Base-by-base conservation (phyloP, 2,888 invertebrate species). In the Bombyx huttoni region DNA sequence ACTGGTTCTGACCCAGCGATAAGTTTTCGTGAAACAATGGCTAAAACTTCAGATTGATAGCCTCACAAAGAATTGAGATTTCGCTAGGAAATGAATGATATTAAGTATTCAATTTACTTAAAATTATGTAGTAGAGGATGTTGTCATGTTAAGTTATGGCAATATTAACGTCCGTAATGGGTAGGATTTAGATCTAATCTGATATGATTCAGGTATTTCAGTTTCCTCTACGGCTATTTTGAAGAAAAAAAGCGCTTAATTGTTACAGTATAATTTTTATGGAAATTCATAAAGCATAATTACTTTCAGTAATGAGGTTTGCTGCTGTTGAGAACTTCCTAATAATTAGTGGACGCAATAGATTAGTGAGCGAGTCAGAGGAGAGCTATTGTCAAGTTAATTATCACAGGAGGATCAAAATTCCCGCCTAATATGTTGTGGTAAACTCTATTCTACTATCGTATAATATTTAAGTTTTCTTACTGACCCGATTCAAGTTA, bases 41-140 rank as follows among this genome's bases (percentile, higher is more conserved):
- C 49, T 40, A 24, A 54, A 72, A 70, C 63, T 70, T 70, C 67
- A 68, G 68, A 70, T 68, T 68, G 67, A 73, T 66, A 69, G 62
- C 61, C 63, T 58, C 53, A 67, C 64, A 68, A 70, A 69, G 62
- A 56, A 48, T 8, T 14, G 45, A 51, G 12, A 49, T 55, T 51
- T 48, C 53, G 48, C 47, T 50, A 58, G 58, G 54, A 56, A 54
- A 54, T 53, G 40, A 56, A 56, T 40, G 52, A 56, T 54, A 56
- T 53, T 49, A 47, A 50, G 35, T 48, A 35, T 46, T 46, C 13
- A 40, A 45, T 5, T 24, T 24, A 24, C 24, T 24, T 24, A 2
- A 24, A 24, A 24, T 24, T 24, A 5, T 24, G 1, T 24, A 24
- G 24, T 2, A n/a, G n/a, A n/a, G n/a, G n/a, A n/a, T n/a, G n/a